Evolutionary conservation across 1,140 invertebrate genomes (phyloP).

Genomic region (Drosophila saltans): DNA sequence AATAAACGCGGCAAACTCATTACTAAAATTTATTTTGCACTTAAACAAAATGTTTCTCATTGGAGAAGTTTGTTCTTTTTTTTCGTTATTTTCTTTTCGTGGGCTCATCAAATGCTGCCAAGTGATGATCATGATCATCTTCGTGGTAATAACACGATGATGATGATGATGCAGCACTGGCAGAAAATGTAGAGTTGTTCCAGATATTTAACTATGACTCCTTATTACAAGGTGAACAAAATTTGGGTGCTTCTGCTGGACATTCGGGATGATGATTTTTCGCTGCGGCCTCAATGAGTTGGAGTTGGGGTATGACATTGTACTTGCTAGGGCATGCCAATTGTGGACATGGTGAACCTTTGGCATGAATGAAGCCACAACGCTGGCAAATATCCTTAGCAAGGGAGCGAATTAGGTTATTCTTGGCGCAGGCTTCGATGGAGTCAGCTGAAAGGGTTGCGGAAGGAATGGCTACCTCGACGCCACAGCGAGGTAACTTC

Average conservation of each 20-base stretch:
- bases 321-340: neutral
- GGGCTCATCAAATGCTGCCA: slow-evolving; percentile 12
- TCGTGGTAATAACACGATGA: neutral
- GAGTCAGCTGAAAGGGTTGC: neutral
- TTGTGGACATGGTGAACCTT: neutral
- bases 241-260: neutral
- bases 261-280: neutral
- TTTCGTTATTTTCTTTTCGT: neutral
- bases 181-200: neutral
- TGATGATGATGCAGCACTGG: neutral
- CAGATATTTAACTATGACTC: slow-evolving; percentile 3
- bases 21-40: slow-evolving; percentile 81
- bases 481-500: slow-evolving; percentile 34
- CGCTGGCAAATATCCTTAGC: slow-evolving; percentile 32
- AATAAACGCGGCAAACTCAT: slow-evolving; percentile 71
- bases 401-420: slow-evolving; percentile 2
- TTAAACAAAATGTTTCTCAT: slow-evolving; percentile 77
- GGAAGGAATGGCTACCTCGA: slow-evolving; percentile 3
- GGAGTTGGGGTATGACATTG: neutral
- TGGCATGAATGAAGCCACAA: slow-evolving; percentile 45
- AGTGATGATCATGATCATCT: slow-evolving; percentile 7
- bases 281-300: slow-evolving; percentile 15
- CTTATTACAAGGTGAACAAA: slow-evolving; percentile 12
- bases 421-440: slow-evolving; percentile 50
- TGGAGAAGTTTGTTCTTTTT: slow-evolving; percentile 1